Conservation (phyloP, 2,888 invertebrate species). For the Schizaphis graminum region DNA sequence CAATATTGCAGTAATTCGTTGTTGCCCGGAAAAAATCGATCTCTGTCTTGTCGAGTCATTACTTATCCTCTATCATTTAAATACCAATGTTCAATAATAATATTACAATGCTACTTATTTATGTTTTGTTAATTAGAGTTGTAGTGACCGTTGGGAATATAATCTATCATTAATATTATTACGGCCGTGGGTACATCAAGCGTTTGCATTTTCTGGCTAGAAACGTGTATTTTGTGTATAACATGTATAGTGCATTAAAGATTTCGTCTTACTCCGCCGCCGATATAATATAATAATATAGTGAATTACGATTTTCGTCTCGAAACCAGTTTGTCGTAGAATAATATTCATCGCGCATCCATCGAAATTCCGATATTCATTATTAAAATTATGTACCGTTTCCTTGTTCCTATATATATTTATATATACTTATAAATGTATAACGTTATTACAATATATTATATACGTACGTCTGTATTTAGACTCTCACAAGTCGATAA, state of each 20-base stretch:
- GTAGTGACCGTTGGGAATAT: neutral
- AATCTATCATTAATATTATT: neutral
- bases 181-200: neutral
- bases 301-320: constrained; percentile 35
- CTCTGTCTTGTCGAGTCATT: neutral
- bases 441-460: neutral
- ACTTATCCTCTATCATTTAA: neutral
- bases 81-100: neutral
- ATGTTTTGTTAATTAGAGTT: neutral
- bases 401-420: neutral
- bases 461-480: neutral
- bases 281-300: neutral
- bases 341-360: constrained; percentile 14
- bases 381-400: constrained; percentile 40
- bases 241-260: constrained; percentile 37
- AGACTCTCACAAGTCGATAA: neutral
- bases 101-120: neutral
- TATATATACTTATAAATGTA: neutral
- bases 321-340: constrained; percentile 45
- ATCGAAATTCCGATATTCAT: constrained; percentile 44
- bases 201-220: constrained; percentile 18
- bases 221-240: neutral
- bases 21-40: neutral
- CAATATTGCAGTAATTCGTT: neutral
- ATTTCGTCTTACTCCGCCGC: constrained; percentile 7